These are phyloP conservation scores for Ophraella communa DNA, from an alignment of 2,888 invertebrate species.

Conservation along the genomic window DNA sequence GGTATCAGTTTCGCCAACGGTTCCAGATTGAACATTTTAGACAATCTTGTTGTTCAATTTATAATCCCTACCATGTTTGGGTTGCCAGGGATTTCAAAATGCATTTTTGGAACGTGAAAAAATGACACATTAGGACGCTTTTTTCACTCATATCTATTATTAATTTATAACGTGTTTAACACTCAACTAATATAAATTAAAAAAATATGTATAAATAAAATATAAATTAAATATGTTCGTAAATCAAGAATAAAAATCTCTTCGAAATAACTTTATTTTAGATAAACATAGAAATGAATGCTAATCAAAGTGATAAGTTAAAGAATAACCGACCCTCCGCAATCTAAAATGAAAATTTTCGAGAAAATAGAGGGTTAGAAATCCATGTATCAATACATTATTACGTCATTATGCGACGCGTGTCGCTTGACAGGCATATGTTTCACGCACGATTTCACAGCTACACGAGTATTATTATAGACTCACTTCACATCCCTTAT, in stretches of 20 bases:
- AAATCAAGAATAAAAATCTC: background rate
- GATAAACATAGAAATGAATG: background rate
- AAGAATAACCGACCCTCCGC: slow-evolving; percentile 32
- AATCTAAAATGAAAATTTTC: slow-evolving; percentile 25
- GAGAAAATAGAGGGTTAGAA: slow-evolving; percentile 47
- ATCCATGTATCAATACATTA: slow-evolving; percentile 58
- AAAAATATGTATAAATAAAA: too few species aligned
- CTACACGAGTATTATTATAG: slow-evolving; percentile 44
- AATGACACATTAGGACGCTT: too few species aligned
- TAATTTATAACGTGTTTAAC: too few species aligned
- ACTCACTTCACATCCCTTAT: slow-evolving; percentile 32
- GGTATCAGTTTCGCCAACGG: too few species aligned
- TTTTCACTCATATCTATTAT: too few species aligned
- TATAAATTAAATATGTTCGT: too few species aligned
- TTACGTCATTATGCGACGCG: slow-evolving; percentile 60
- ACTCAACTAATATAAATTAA: too few species aligned
- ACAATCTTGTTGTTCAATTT: too few species aligned
- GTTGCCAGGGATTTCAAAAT: too few species aligned
- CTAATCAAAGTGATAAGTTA: slow-evolving; percentile 3
- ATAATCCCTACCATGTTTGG: too few species aligned
- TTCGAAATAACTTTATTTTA: background rate
- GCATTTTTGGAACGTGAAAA: too few species aligned
- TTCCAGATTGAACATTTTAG: too few species aligned
- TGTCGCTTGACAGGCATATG: slow-evolving; percentile 59
- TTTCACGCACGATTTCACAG: slow-evolving; percentile 59